These are phyloP conservation scores for Teleiodes luculella DNA, from an alignment of 2,888 invertebrate genomes.

Conservation along the genomic window DNA sequence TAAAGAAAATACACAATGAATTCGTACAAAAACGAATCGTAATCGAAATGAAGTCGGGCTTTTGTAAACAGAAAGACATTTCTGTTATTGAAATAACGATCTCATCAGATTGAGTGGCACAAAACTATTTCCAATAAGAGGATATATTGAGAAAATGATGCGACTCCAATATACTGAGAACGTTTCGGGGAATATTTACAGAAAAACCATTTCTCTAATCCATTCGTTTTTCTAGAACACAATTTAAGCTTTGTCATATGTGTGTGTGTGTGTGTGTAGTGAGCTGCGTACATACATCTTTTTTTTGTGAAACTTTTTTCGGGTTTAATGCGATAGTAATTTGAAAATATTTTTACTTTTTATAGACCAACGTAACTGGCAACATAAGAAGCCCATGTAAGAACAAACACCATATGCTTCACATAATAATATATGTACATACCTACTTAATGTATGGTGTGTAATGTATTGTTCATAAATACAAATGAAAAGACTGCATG, in stretches of 20 bases:
- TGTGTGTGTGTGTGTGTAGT: neutral
- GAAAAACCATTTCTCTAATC: neutral
- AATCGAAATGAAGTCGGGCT: neutral
- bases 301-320: too few species aligned
- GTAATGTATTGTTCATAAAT: too few species aligned
- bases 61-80: neutral
- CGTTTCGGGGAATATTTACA: slow-evolving; percentile 15
- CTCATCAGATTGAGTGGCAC: slow-evolving; percentile 49
- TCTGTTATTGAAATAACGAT: slow-evolving; percentile 37
- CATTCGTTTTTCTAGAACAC: neutral
- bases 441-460: too few species aligned
- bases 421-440: too few species aligned
- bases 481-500: too few species aligned
- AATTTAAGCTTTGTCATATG: neutral
- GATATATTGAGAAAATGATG: slow-evolving; percentile 29
- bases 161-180: slow-evolving; percentile 22
- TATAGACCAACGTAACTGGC: too few species aligned
- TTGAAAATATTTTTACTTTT: too few species aligned
- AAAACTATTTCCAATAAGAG: slow-evolving; percentile 36
- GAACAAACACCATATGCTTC: too few species aligned
- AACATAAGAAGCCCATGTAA: too few species aligned
- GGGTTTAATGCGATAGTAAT: too few species aligned
- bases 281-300: too few species aligned
- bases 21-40: slow-evolving; percentile 28
- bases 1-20: neutral